These are phyloP conservation scores for western clawed frog (Xenopus tropicalis) DNA, from an alignment of 2,113 vertebrate species.

Conservation along the genomic window UCB_Xtro_10.0 CM004447.2:57734501-57735000, in stretches of 20 bases:
- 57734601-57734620: too few relatives aligned
- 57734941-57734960: constrained; percentile 75
- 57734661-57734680: too few relatives aligned
- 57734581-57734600: too few relatives aligned
- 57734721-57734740: too few relatives aligned
- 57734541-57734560: constrained; percentile 48
- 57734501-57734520: constrained; percentile 58
- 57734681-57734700: too few relatives aligned
- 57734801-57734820: constrained; percentile 63
- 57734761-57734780: constrained; percentile 52
- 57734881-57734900: constrained; percentile 56
- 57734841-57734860: constrained; percentile 42
- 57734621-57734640: constrained; percentile 42
- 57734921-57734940: constrained; percentile 57
- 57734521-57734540: constrained; percentile 4
- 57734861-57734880: constrained; percentile 45
- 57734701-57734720: too few relatives aligned
- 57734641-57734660: too few relatives aligned
- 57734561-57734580: constrained; percentile 59
- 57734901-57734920: constrained; percentile 53
- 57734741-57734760: constrained; percentile 35
- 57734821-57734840: constrained; percentile 42
- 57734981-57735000: constrained; percentile 58
- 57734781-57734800: constrained; percentile 62
- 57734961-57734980: constrained; percentile 58